Evolutionary conservation across 2,888 invertebrate species (phyloP).

Genomic region (Coecobrya sp.): DNA sequence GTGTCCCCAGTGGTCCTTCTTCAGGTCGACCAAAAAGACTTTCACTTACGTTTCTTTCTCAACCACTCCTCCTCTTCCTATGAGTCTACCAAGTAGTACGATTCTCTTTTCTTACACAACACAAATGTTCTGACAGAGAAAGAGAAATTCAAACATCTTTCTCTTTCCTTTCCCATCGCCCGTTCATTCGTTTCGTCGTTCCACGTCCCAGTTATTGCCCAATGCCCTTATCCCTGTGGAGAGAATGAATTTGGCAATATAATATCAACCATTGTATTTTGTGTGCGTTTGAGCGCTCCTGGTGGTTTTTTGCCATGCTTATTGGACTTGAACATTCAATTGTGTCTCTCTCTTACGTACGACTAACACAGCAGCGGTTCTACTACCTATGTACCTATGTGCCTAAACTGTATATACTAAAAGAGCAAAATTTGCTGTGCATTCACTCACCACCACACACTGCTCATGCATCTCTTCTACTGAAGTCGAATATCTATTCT

Average conservation of each 20-base stretch:
- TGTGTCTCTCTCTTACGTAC: slow-evolving; percentile 36
- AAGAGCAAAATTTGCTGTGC: background rate
- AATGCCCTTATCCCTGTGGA: slow-evolving; percentile 77
- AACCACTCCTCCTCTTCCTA: slow-evolving; percentile 57
- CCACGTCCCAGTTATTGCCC: slow-evolving; percentile 77
- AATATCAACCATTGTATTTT: slow-evolving; percentile 63
- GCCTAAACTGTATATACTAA: slow-evolving; percentile 4
- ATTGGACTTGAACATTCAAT: slow-evolving; percentile 80
- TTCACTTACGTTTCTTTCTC: slow-evolving; percentile 62
- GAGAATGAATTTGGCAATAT: slow-evolving; percentile 75
- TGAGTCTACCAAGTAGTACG: slow-evolving; percentile 31
- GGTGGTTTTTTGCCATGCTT: slow-evolving; percentile 74
- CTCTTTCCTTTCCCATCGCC: slow-evolving; percentile 47
- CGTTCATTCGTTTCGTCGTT: slow-evolving; percentile 49
- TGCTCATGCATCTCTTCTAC: background rate
- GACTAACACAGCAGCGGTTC: background rate
- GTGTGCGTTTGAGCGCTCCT: slow-evolving; percentile 60
- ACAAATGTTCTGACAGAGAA: slow-evolving; percentile 32
- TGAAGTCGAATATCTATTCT: background rate
- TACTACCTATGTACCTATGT: background rate
- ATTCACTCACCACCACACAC: background rate
- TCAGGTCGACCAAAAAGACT: slow-evolving; percentile 73
- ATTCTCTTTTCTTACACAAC: slow-evolving; percentile 35
- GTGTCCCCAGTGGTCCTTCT: slow-evolving; percentile 74
- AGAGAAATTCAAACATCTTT: slow-evolving; percentile 73